A percentile compares a stretch with the other conserved stretches of the same genome.
phyloP scores from a whole-genome alignment of 2,797 vertebrate genomes.

The Sebastes cheni region DNA sequence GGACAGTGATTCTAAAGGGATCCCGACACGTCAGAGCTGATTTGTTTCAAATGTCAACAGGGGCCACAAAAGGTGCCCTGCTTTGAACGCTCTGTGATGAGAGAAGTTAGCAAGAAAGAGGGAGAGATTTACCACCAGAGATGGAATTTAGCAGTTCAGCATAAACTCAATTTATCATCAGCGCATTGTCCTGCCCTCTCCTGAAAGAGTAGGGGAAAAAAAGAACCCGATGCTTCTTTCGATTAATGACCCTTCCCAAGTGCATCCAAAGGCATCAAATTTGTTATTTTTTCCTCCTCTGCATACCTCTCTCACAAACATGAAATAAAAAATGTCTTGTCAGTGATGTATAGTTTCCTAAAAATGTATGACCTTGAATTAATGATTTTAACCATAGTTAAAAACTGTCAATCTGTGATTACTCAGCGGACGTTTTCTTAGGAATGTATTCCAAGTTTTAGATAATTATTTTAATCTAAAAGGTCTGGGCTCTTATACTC shows the following conservation, averaged over 20 bases:
- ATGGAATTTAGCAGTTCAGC: constrained; percentile 83
- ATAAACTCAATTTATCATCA: constrained; percentile 87
- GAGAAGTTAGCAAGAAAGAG: constrained; percentile 70
- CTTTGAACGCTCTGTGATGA: constrained; percentile 61
- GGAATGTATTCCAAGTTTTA: background rate
- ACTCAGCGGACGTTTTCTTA: background rate
- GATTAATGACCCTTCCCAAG: constrained; percentile 83
- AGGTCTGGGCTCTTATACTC: background rate
- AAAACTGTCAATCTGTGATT: constrained; percentile 7
- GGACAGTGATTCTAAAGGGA: constrained; percentile 74
- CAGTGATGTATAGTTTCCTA: constrained; percentile 37
- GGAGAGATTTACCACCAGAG: constrained; percentile 82
- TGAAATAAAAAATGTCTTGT: constrained; percentile 38
- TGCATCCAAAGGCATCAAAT: constrained; percentile 70
- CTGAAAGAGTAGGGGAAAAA: constrained; percentile 46
- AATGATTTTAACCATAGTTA: background rate
- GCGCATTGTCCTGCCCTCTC: constrained; percentile 81
- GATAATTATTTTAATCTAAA: background rate
- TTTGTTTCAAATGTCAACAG: constrained; percentile 86
- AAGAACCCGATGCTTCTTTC: constrained; percentile 67
- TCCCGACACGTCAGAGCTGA: constrained; percentile 77
- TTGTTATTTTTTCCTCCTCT: constrained; percentile 39
- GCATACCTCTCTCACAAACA: constrained; percentile 49
- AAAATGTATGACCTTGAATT: constrained; percentile 11
- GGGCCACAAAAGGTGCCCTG: constrained; percentile 59